Conservation (phyloP, 1,140 invertebrate genomes). For the Heliconius melpomene region DNA sequence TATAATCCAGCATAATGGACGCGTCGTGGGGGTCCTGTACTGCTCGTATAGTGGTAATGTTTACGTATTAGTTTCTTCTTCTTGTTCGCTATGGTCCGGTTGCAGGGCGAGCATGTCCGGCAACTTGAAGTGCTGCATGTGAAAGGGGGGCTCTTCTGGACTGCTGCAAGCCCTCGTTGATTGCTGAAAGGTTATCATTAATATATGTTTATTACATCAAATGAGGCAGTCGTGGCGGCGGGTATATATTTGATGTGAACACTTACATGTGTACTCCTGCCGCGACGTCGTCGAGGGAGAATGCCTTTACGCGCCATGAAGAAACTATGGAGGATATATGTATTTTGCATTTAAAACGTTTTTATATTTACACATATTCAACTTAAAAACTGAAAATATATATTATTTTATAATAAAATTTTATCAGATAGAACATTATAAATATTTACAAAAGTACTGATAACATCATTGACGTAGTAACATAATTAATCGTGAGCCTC, state of each 20-base stretch:
- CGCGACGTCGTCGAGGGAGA: constrained; percentile 87
- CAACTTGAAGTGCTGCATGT: constrained; percentile 88
- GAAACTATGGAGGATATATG: constrained; percentile 79
- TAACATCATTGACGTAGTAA: no score
- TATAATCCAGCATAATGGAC: no score
- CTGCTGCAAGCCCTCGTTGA: constrained; percentile 43
- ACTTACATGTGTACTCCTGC: constrained; percentile 79
- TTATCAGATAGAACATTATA: no score
- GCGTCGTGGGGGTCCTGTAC: no score
- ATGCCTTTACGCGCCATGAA: constrained; percentile 92
- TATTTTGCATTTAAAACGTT: neutral
- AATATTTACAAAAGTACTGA: no score
- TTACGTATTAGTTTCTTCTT: constrained; percentile 25
- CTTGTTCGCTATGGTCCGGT: constrained; percentile 65
- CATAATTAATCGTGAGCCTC: no score
- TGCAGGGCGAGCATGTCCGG: constrained; percentile 78
- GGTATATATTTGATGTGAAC: neutral
- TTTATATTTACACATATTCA: no score
- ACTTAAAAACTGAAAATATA: no score
- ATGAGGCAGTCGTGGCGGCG: no score
- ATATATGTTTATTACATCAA: no score
- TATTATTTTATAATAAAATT: no score
- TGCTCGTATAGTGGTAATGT: no score
- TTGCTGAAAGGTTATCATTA: neutral
- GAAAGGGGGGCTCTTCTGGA: constrained; percentile 83